A percentile compares a stretch with the other conserved stretches of the same genome.
Evolutionary conservation across 2,113 vertebrate genomes (phyloP).

Genomic region (Bambusicola thoracicus): DNA sequence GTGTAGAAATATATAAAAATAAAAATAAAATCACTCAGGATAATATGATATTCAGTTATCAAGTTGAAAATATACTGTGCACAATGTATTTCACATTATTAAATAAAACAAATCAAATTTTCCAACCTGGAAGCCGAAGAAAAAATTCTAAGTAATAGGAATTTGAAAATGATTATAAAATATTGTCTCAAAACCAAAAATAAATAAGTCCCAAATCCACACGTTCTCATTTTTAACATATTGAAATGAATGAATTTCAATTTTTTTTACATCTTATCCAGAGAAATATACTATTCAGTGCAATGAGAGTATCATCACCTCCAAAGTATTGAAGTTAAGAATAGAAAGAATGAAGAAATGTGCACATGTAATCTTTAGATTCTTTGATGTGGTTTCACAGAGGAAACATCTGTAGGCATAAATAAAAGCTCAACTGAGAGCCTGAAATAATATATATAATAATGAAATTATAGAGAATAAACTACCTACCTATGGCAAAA

Average conservation of each 20-base stretch:
- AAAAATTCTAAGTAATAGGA: neutral
- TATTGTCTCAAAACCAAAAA: neutral
- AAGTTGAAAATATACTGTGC: neutral
- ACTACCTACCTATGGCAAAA: neutral
- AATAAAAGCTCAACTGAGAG: constrained; percentile 40
- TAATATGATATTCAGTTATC: neutral
- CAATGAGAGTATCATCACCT: neutral
- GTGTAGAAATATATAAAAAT: neutral
- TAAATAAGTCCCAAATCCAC: neutral
- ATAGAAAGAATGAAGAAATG: constrained; percentile 4
- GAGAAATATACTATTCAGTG: neutral
- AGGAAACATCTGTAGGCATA: constrained; percentile 46
- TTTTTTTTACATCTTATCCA: constrained; percentile 14
- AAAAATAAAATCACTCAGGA: neutral
- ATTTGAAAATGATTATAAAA: neutral
- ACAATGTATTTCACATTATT: neutral
- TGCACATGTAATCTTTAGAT: constrained; percentile 18
- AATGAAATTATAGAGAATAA: constrained; percentile 15
- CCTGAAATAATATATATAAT: neutral
- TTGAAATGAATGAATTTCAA: neutral
- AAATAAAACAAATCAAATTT: neutral
- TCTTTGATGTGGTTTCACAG: constrained; percentile 62
- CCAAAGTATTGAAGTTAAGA: neutral
- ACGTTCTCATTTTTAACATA: neutral
- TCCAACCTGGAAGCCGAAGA: neutral